phyloP scores from a whole-genome alignment of 2,888 invertebrate species.

The Geotrupes spiniger region DNA sequence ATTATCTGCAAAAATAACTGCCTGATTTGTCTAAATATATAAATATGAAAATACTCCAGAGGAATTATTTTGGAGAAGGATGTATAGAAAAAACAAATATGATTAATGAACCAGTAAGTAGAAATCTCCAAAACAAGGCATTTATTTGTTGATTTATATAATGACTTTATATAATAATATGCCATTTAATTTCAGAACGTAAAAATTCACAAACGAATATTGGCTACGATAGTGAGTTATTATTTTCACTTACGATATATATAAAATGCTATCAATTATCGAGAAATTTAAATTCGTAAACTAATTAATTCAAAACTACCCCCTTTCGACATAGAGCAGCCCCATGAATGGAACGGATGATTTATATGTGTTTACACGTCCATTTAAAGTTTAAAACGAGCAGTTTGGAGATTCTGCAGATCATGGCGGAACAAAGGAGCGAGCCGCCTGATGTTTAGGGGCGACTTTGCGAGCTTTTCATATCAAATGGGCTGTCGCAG shows the following conservation, averaged over 20 bases:
- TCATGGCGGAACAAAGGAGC: conserved; percentile 13
- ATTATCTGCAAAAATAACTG: too few species aligned
- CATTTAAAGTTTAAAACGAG: conserved; percentile 41
- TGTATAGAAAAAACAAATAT: too few species aligned
- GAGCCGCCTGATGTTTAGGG: conserved; percentile 8
- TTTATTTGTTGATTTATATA: too few species aligned
- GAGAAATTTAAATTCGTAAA: conserved; percentile 20
- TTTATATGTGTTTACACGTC: conserved; percentile 42
- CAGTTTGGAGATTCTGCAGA: conserved; percentile 36
- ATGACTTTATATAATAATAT: too few species aligned
- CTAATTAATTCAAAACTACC: conserved; percentile 24
- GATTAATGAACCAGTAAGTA: too few species aligned
- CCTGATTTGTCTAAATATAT: too few species aligned
- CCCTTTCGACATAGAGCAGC: conserved; percentile 11
- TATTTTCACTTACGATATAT: neutral
- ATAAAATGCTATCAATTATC: neutral
- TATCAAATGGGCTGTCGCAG: neutral
- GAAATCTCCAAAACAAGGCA: too few species aligned
- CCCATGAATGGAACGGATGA: conserved; percentile 34
- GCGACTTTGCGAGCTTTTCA: conserved; percentile 5
- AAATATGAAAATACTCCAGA: too few species aligned
- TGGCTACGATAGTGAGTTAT: too few species aligned
- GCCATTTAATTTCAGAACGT: too few species aligned
- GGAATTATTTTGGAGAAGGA: too few species aligned
- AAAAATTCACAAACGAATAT: too few species aligned